Evolutionary conservation across 2,113 vertebrate species (phyloP), one percentile per base, ranked within the genome.

Genomic region (Indri indri): DNA sequence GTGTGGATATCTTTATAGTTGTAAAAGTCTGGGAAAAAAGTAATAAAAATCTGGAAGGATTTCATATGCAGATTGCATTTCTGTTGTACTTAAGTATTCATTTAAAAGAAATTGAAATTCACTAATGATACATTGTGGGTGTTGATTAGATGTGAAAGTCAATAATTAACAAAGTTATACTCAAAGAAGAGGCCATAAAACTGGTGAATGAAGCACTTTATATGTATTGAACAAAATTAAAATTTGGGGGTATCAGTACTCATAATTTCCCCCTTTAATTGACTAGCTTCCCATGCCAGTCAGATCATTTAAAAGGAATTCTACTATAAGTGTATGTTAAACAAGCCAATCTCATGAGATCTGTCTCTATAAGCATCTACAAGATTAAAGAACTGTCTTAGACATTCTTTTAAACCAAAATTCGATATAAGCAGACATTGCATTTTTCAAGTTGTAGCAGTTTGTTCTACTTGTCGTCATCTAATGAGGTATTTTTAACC

Each of bases 91-190:
- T 88, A 88, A 65, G 13, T 80, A 73, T 85, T 96, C 40, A 73
- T 73, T 95, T 85, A 91, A 91, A 93, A 79, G 34, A 92, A 82
- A n/a, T 66, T 68, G 61, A 84, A 96, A 76, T 86, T 74, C 11
- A 71, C 17, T 85, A 50, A 83, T 92, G 82, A 76, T 85, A 18
- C 6, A n/a, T 85, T 47, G 20, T 76, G 27, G 30, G 34, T 92
- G 13, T 85, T 88, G 14, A 70, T 80, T 94, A 27, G 95, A 37
- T 37, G 37, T 84, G 30, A 83, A 94, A 83, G 85, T 70, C 37
- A 45, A 57, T 34, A 22, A 34, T 70, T 54, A 85, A 45, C 40
- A 63, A 94, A 84, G 42, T 84, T 57, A 71, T 65, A 17, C 34
- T 91, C 25, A 73, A 66, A 88, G 37, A 65, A 73, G 27, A 68